Percentiles rank a stretch among this genome's conserved stretches.
phyloP scores from a whole-genome alignment of 2,888 invertebrate species.

The Sussaba pulchella region DNA sequence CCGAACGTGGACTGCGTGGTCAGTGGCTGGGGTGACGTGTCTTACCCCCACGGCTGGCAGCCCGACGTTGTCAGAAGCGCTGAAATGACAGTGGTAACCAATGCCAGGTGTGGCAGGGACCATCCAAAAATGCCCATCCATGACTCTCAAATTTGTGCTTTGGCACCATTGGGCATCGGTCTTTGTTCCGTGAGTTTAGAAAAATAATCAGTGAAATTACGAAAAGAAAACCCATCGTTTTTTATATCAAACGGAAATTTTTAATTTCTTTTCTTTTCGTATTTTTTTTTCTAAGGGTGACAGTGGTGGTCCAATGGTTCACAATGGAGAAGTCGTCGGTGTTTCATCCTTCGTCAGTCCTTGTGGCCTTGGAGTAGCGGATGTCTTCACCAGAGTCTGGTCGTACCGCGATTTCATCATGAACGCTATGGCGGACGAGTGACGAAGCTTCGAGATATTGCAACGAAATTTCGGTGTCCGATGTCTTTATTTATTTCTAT shows the following conservation, averaged over 20 bases:
- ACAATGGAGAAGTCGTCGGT: constrained; percentile 60
- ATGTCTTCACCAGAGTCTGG: constrained; percentile 66
- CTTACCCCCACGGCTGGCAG: background rate
- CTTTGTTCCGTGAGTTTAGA: too few relatives aligned
- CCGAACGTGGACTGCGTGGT: background rate
- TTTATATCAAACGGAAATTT: too few relatives aligned
- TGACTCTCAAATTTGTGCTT: background rate
- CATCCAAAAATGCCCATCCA: background rate
- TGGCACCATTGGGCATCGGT: too few relatives aligned
- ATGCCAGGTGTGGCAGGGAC: too few relatives aligned
- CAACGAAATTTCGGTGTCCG: too few relatives aligned
- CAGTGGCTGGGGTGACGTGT: constrained; percentile 14
- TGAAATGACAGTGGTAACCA: background rate
- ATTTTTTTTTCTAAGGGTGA: constrained; percentile 62
- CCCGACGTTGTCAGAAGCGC: constrained; percentile 8
- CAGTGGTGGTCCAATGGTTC: constrained; percentile 67
- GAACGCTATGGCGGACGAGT: constrained; percentile 5
- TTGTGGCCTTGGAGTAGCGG: constrained; percentile 65
- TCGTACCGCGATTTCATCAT: constrained; percentile 56
- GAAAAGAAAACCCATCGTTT: too few relatives aligned
- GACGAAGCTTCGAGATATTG: background rate
- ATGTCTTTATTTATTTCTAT: too few relatives aligned
- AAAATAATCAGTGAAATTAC: too few relatives aligned
- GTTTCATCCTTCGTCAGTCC: constrained; percentile 60
- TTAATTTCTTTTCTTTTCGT: too few relatives aligned